phyloP scores from a whole-genome alignment of 2,113 vertebrate genomes.

The Psittacara wagleri region DNA sequence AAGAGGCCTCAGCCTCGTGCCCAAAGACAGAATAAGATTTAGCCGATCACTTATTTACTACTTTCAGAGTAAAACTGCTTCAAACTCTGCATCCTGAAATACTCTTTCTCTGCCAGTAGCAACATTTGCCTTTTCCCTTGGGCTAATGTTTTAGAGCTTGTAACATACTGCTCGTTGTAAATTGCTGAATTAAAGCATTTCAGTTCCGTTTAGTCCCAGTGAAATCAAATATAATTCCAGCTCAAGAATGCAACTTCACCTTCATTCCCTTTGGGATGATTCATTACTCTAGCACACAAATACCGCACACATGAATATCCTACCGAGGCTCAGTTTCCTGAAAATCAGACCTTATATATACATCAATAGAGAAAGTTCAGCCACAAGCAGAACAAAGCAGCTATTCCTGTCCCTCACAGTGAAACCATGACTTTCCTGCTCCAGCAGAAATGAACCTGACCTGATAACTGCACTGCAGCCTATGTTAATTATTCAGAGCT shows the following conservation, averaged over 20 bases:
- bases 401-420: background rate
- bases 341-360: background rate
- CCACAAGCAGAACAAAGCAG: background rate
- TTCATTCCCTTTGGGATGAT: background rate
- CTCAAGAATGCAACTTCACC: background rate
- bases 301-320: background rate
- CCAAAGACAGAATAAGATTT: constrained; percentile 4
- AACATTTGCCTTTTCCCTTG: background rate
- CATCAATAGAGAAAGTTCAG: background rate
- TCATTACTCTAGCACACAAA: background rate
- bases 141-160: background rate
- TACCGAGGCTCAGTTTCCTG: background rate
- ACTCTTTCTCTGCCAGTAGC: background rate
- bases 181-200: background rate
- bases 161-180: background rate
- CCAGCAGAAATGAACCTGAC: background rate
- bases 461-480: background rate
- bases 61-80: background rate
- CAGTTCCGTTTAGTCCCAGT: background rate
- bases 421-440: background rate
- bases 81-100: background rate
- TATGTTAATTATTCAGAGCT: background rate
- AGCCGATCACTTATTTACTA: background rate
- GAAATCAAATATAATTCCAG: background rate
- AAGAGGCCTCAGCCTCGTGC: background rate